Conservation (phyloP, 2,113 vertebrate species). For the Saguinus imperator region DNA sequence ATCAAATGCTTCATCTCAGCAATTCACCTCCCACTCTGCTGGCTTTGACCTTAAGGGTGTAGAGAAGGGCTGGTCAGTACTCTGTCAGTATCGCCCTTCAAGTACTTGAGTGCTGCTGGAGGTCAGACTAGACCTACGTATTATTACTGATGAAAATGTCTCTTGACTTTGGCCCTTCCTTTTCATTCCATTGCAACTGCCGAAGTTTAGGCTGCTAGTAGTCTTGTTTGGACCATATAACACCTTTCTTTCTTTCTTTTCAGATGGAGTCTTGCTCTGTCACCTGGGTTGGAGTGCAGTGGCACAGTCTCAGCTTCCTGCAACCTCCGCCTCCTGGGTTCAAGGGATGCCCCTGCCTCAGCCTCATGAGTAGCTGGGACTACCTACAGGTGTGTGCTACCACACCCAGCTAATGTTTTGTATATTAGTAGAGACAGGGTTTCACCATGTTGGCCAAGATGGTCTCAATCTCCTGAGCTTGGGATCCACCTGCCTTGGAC, state of each 20-base stretch:
- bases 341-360: no score
- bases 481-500: no score
- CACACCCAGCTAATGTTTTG: no score
- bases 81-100: background rate
- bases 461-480: no score
- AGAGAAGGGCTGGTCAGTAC: background rate
- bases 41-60: background rate
- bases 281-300: no score
- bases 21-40: background rate
- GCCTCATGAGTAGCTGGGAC: no score
- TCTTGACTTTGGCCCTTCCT: background rate
- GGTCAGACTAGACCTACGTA: background rate
- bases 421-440: no score
- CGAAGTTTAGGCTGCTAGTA: background rate
- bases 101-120: background rate
- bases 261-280: no score
- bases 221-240: background rate
- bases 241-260: background rate
- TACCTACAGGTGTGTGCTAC: no score
- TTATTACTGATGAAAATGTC: background rate
- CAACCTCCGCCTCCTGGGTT: no score
- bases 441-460: no score
- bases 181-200: background rate
- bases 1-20: background rate
- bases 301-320: no score